phyloP scores from a whole-genome alignment of 2,797 vertebrate genomes.

The Danionella dracula region DNA sequence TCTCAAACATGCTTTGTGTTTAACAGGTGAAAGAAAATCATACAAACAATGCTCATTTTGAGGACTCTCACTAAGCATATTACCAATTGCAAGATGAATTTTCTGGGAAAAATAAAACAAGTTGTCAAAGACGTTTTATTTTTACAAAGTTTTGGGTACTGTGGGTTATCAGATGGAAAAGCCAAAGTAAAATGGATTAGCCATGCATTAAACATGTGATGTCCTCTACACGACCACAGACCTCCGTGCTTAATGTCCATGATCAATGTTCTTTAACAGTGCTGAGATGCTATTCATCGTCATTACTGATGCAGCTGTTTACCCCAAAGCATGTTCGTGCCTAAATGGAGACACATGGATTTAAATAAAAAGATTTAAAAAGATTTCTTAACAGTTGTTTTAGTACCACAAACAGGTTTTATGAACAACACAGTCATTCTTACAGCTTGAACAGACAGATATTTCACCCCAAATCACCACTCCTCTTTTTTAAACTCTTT shows the following conservation, averaged over 20 bases:
- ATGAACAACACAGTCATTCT: too few relatives aligned
- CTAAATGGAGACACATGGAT: neutral
- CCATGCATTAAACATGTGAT: slow-evolving; percentile 56
- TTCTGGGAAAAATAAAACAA: slow-evolving; percentile 34
- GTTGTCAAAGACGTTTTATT: slow-evolving; percentile 28
- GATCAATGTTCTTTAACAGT: slow-evolving; percentile 57
- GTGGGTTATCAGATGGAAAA: slow-evolving; percentile 61
- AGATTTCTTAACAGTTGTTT: neutral
- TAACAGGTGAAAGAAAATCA: neutral
- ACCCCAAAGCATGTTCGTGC: neutral
- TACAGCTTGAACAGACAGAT: neutral
- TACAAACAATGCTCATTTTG: too few relatives aligned
- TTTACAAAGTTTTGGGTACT: slow-evolving; percentile 28
- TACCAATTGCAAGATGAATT: neutral
- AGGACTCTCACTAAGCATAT: neutral
- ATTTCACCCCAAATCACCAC: neutral
- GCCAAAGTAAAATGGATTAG: slow-evolving; percentile 68
- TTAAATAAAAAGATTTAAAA: neutral
- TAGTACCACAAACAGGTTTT: neutral
- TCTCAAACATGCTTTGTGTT: too few relatives aligned
- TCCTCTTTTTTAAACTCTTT: too few relatives aligned
- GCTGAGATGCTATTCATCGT: slow-evolving; percentile 57
- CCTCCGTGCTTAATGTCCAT: slow-evolving; percentile 51
- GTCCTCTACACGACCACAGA: slow-evolving; percentile 32
- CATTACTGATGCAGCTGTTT: slow-evolving; percentile 56